Conservation (phyloP, 2,888 invertebrate genomes). For the Octonoba sinensis region DNA sequence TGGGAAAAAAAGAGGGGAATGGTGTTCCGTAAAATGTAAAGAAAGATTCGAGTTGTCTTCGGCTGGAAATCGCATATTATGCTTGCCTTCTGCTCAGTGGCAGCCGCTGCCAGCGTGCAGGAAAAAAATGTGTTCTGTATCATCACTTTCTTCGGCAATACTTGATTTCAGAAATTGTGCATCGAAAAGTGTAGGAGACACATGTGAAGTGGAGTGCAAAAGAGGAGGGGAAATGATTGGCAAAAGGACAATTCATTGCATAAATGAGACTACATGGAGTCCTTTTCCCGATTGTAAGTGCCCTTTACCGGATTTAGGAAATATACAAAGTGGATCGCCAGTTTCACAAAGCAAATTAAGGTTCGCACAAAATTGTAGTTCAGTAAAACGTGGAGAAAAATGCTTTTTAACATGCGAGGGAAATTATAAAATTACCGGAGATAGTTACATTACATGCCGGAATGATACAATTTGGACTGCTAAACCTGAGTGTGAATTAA, state of each 20-base stretch:
- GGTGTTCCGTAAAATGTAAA: background rate
- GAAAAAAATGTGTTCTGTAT: background rate
- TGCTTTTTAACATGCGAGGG: conserved; percentile 5
- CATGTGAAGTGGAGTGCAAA: background rate
- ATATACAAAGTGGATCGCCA: background rate
- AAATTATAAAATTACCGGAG: background rate
- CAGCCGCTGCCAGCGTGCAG: background rate
- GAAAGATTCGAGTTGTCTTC: too few species aligned
- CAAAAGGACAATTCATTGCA: background rate
- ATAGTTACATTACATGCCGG: background rate
- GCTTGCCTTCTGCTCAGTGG: background rate
- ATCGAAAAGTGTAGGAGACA: background rate
- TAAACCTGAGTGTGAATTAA: background rate
- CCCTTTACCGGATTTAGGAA: background rate
- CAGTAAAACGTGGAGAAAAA: background rate
- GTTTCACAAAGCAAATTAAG: too few species aligned
- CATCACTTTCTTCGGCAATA: background rate
- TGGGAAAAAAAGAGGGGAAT: background rate
- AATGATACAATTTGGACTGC: background rate
- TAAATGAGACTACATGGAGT: background rate
- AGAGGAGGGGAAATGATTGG: background rate
- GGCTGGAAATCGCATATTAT: too few species aligned
- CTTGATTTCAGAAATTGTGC: background rate
- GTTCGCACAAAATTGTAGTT: conserved; percentile 1
- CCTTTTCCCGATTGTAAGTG: background rate